A percentile compares a stretch with the other conserved stretches of the same genome.
These are phyloP conservation scores for Syrista parreyssii DNA, from an alignment of 2,888 invertebrate species.

Conservation along the genomic window DNA sequence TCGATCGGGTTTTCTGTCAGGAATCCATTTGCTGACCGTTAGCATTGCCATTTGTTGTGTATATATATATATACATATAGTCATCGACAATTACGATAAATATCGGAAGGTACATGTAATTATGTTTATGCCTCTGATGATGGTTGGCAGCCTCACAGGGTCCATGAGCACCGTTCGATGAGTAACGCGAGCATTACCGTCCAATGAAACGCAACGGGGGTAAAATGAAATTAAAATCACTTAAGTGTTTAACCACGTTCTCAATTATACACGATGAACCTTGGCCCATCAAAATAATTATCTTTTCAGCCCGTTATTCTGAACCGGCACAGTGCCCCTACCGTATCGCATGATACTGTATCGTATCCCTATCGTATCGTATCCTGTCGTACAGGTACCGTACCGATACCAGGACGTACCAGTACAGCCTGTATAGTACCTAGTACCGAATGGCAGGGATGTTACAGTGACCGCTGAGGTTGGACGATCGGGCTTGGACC, in stretches of 20 bases:
- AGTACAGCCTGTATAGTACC: neutral
- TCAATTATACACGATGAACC: slow-evolving; percentile 61
- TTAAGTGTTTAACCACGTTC: slow-evolving; percentile 61
- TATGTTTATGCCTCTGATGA: neutral
- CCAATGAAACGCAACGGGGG: slow-evolving; percentile 4
- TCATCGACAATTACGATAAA: neutral
- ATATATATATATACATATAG: neutral
- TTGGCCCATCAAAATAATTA: slow-evolving; percentile 59
- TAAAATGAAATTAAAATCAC: slow-evolving; percentile 60
- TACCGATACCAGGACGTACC: neutral
- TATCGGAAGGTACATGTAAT: neutral
- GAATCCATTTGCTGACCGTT: neutral
- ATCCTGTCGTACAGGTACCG: neutral
- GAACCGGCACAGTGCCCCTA: slow-evolving; percentile 23
- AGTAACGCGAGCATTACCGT: neutral
- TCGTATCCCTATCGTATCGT: neutral
- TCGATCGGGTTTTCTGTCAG: neutral
- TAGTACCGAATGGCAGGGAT: slow-evolving; percentile 22
- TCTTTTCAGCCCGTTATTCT: slow-evolving; percentile 53
- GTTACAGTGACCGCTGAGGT: slow-evolving; percentile 37
- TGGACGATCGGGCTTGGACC: slow-evolving; percentile 18
- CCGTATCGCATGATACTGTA: neutral
- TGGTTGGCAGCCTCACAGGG: neutral
- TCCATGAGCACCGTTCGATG: neutral
- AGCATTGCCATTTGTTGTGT: neutral